A percentile compares a stretch with the other conserved stretches of the same genome.
phyloP scores from a whole-genome alignment of 2,888 invertebrate genomes.

The Pomacea canaliculata region DNA sequence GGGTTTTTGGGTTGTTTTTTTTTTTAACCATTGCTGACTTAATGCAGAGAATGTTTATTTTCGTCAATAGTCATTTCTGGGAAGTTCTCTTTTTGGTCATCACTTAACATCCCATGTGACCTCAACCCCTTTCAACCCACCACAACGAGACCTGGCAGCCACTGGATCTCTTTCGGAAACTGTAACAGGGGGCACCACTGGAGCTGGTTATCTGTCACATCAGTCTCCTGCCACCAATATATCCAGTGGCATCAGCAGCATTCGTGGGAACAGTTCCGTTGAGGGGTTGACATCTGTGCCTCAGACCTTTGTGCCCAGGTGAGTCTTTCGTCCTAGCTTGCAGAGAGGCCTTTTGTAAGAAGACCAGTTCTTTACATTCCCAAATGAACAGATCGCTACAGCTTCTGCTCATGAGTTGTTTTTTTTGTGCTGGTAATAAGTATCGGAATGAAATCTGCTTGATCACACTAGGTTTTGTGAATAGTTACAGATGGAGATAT shows the following conservation, averaged over 20 bases:
- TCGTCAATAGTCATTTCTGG: slow-evolving; percentile 2
- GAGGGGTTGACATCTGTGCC: slow-evolving; percentile 54
- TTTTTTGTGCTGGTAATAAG: background rate
- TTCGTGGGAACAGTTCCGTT: slow-evolving; percentile 51
- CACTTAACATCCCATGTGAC: slow-evolving; percentile 49
- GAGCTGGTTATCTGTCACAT: slow-evolving; percentile 24
- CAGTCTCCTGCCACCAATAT: slow-evolving; percentile 35
- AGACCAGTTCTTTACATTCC: no score
- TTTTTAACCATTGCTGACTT: no score
- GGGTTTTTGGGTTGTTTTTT: no score
- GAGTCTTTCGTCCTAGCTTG: background rate
- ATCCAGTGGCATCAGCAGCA: slow-evolving; percentile 66
- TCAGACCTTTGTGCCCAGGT: slow-evolving; percentile 62
- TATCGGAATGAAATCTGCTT: no score
- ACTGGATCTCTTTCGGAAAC: slow-evolving; percentile 13
- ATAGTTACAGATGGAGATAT: background rate
- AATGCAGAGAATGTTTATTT: no score
- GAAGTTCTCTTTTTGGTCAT: slow-evolving; percentile 44
- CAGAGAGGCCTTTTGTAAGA: no score
- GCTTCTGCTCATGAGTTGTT: background rate
- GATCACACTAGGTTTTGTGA: no score
- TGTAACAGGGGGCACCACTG: slow-evolving; percentile 22
- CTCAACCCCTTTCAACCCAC: slow-evolving; percentile 56
- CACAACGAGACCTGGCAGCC: slow-evolving; percentile 23
- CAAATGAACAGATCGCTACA: no score